Conservation (phyloP, 2,888 invertebrate genomes). For the Polyommatus icarus region DNA sequence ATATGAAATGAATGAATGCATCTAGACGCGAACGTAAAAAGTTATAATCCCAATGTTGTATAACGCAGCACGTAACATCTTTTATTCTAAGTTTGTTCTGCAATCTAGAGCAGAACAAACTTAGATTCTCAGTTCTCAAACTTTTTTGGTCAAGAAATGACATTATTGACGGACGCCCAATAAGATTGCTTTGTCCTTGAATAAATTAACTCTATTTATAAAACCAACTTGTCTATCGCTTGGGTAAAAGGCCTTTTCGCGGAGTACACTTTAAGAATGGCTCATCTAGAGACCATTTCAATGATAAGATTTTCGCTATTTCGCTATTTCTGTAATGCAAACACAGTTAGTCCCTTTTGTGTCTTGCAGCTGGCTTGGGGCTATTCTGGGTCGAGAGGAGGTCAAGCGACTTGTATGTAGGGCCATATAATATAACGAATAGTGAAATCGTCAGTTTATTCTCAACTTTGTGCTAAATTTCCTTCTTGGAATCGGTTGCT, state of each 20-base stretch:
- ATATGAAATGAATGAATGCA: conserved; percentile 9
- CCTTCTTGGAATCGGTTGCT: background rate
- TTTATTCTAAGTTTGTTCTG: background rate
- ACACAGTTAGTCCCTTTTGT: background rate
- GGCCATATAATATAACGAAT: background rate
- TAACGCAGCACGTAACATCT: conserved; percentile 11
- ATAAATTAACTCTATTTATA: too few relatives aligned
- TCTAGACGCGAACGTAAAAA: conserved; percentile 4
- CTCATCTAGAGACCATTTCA: background rate
- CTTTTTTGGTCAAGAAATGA: too few relatives aligned
- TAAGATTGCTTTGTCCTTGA: too few relatives aligned
- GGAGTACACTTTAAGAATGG: too few relatives aligned
- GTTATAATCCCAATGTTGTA: conserved; percentile 12
- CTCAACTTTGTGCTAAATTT: background rate
- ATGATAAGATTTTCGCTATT: background rate
- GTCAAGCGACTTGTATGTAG: background rate
- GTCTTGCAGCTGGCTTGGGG: background rate
- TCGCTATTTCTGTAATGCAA: conserved; percentile 1
- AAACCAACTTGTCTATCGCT: too few relatives aligned
- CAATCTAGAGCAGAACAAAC: background rate
- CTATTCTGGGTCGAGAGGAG: background rate
- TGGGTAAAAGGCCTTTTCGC: too few relatives aligned
- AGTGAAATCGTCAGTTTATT: background rate
- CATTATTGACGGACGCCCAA: too few relatives aligned
- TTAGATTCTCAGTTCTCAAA: too few relatives aligned